Evolutionary conservation across 2,797 vertebrate genomes (phyloP).

Genomic region (Chelon auratus): DNA sequence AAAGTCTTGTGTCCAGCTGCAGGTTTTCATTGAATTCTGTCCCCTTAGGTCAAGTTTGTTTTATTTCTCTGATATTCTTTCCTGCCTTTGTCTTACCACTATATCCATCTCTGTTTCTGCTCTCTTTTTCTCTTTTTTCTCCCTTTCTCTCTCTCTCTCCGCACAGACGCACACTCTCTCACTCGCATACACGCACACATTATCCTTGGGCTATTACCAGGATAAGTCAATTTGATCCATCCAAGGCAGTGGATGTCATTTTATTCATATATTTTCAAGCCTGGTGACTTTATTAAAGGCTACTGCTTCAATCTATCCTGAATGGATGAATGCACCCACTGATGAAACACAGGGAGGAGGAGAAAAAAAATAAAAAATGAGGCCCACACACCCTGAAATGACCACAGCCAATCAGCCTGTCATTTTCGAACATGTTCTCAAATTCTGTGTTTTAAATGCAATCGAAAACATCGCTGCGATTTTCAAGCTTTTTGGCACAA

Average conservation of each 20-base stretch:
- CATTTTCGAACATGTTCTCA: slow-evolving; percentile 74
- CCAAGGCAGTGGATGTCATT: slow-evolving; percentile 83
- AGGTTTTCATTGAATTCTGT: slow-evolving; percentile 91
- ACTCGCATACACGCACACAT: slow-evolving; percentile 70
- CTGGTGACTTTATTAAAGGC: slow-evolving; percentile 84
- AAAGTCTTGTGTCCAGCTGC: slow-evolving; percentile 92
- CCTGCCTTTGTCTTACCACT: slow-evolving; percentile 71
- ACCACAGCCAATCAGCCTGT: slow-evolving; percentile 80
- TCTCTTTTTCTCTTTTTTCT: slow-evolving; percentile 43
- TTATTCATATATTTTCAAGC: slow-evolving; percentile 85
- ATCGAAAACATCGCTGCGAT: slow-evolving; percentile 75
- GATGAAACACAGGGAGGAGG: slow-evolving; percentile 75
- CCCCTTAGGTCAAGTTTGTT: slow-evolving; percentile 91
- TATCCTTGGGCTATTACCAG: slow-evolving; percentile 83
- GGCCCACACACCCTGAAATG: slow-evolving; percentile 79
- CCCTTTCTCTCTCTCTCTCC: slow-evolving; percentile 45
- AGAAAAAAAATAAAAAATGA: slow-evolving; percentile 57
- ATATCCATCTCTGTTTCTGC: slow-evolving; percentile 74
- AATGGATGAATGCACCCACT: slow-evolving; percentile 83
- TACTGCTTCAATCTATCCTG: slow-evolving; percentile 82
- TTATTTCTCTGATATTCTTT: slow-evolving; percentile 88
- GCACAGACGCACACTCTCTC: slow-evolving; percentile 52
- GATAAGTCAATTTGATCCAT: slow-evolving; percentile 85
- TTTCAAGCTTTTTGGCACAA: slow-evolving; percentile 72
- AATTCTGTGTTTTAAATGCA: slow-evolving; percentile 77